phyloP scores from a whole-genome alignment of 2,888 invertebrate species.

The Prostheceraeus crozeri region DNA sequence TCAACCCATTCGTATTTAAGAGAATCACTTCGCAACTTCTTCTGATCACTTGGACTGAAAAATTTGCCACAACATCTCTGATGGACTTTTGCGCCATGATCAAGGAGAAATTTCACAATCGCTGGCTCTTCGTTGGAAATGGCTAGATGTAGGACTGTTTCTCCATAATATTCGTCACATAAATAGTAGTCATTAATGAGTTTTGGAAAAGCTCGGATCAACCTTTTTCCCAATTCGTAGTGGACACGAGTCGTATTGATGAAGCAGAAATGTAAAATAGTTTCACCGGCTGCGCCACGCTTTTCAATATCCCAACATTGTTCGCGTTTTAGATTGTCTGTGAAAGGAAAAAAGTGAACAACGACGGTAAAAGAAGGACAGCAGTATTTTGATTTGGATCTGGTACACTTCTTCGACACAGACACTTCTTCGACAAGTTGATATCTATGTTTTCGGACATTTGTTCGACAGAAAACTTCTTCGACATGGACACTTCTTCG shows the following conservation, averaged over 20 bases:
- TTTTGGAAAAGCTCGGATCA: slow-evolving; percentile 83
- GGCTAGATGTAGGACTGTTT: slow-evolving; percentile 88
- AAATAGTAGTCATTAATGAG: slow-evolving; percentile 90
- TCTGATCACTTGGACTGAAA: slow-evolving; percentile 96
- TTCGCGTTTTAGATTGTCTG: slow-evolving; percentile 65
- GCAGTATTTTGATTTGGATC: too few species aligned
- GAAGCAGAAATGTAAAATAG: slow-evolving; percentile 82
- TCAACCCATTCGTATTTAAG: slow-evolving; percentile 84
- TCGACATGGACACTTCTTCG: too few species aligned
- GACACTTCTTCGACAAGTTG: too few species aligned
- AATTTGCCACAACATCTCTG: slow-evolving; percentile 83
- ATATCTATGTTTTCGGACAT: too few species aligned
- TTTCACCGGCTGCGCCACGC: slow-evolving; percentile 90
- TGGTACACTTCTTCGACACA: too few species aligned
- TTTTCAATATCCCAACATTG: slow-evolving; percentile 85
- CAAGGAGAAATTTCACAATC: slow-evolving; percentile 87
- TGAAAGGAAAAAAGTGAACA: too few species aligned
- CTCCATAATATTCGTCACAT: slow-evolving; percentile 93
- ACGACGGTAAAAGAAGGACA: too few species aligned
- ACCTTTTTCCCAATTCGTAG: slow-evolving; percentile 81
- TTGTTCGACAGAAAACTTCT: too few species aligned
- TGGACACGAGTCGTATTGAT: slow-evolving; percentile 81
- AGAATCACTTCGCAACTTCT: slow-evolving; percentile 74
- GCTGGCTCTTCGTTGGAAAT: slow-evolving; percentile 96
- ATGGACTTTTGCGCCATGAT: slow-evolving; percentile 80